A percentile compares a stretch with the other conserved stretches of the same genome.
These are phyloP conservation scores for Steatornis caripensis DNA, from an alignment of 2,113 vertebrate species.

Conservation along the genomic window DNA sequence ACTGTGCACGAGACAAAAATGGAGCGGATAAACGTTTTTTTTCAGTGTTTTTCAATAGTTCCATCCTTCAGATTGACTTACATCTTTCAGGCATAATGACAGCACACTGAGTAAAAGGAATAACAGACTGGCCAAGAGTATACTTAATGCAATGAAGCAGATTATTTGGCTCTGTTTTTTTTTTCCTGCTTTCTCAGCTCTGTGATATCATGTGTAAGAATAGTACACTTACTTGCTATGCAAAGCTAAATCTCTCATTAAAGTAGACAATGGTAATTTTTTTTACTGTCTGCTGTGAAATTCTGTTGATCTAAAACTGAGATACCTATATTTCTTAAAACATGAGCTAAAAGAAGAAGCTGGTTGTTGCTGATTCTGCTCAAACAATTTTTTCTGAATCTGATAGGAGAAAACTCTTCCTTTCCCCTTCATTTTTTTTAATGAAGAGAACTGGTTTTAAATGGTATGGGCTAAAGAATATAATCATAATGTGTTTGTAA, in stretches of 20 bases:
- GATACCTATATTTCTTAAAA: neutral
- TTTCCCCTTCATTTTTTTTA: neutral
- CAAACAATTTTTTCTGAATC: neutral
- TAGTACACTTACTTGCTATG: neutral
- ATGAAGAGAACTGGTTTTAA: conserved; percentile 52
- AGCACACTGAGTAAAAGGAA: neutral
- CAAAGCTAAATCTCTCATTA: neutral
- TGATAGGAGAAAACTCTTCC: neutral
- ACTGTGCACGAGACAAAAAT: neutral
- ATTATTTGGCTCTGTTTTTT: neutral
- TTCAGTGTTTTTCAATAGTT: neutral
- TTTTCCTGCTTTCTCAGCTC: neutral
- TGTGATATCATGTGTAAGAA: neutral
- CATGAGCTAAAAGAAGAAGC: neutral
- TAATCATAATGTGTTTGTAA: conserved; percentile 33
- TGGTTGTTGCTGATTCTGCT: neutral
- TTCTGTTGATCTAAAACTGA: neutral
- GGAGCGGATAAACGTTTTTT: neutral
- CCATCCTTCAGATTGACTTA: neutral
- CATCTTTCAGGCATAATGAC: neutral
- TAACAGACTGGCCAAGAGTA: neutral
- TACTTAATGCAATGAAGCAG: neutral
- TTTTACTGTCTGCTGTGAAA: neutral
- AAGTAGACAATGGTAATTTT: neutral
- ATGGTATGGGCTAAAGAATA: conserved; percentile 46